phyloP scores from a whole-genome alignment of 1,140 invertebrate genomes.

The Drosophila rhopaloa region DNA sequence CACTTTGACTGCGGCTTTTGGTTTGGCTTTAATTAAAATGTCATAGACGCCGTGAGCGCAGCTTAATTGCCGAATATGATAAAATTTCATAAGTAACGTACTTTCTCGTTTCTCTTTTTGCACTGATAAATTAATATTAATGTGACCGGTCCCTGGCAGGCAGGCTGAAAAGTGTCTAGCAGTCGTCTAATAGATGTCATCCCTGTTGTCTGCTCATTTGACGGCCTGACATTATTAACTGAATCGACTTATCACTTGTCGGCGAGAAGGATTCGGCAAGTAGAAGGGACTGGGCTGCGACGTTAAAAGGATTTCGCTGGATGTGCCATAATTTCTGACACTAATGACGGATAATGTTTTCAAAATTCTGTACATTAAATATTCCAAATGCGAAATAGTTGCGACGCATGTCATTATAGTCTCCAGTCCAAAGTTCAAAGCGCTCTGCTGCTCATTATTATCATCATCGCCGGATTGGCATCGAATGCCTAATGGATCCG shows the following conservation, averaged over 20 bases:
- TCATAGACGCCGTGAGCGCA: conserved; percentile 43
- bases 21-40: conserved; percentile 65
- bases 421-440: conserved; percentile 39
- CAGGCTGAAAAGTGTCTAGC: conserved; percentile 45
- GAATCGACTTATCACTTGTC: conserved; percentile 53
- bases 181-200: conserved; percentile 54
- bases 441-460: conserved; percentile 27
- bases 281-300: conserved; percentile 15
- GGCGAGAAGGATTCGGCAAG: background rate
- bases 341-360: conserved; percentile 70
- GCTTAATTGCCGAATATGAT: conserved; percentile 60
- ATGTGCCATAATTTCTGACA: conserved; percentile 57
- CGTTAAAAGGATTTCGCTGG: conserved; percentile 62
- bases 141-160: conserved; percentile 31
- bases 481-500: conserved; percentile 62
- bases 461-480: conserved; percentile 37
- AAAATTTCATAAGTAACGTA: conserved; percentile 53
- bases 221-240: conserved; percentile 53
- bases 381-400: conserved; percentile 56
- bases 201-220: conserved; percentile 36
- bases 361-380: conserved; percentile 50
- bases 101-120: conserved; percentile 2
- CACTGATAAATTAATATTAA: conserved; percentile 76
- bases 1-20: conserved; percentile 28
- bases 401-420: conserved; percentile 12